phyloP scores from a whole-genome alignment of 2,888 invertebrate genomes.

The Campopleginae sp. region DNA sequence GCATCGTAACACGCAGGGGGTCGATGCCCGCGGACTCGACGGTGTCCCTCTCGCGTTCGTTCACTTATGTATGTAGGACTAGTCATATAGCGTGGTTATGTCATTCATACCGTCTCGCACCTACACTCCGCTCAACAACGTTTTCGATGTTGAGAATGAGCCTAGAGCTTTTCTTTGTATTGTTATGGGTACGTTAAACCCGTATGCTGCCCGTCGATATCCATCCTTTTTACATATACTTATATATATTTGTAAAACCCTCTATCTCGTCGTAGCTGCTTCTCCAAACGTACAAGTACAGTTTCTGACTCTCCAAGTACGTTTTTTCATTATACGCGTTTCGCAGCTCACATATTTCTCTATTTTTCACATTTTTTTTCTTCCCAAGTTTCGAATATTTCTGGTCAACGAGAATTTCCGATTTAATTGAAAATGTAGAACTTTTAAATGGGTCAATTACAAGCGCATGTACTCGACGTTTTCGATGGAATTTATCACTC shows the following conservation, averaged over 20 bases:
- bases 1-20: slow-evolving; percentile 72
- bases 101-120: slow-evolving; percentile 79
- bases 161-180: slow-evolving; percentile 29
- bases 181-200: slow-evolving; percentile 46
- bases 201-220: slow-evolving; percentile 18
- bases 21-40: slow-evolving; percentile 78
- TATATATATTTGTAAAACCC: not conserved
- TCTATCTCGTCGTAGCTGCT: not conserved
- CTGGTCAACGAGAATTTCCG: not conserved
- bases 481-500: not conserved
- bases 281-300: not conserved
- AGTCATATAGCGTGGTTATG: slow-evolving; percentile 78
- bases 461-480: not conserved
- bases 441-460: not conserved
- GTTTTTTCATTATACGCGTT: not conserved
- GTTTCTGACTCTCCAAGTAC: not conserved
- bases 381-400: not conserved
- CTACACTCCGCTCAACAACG: slow-evolving; percentile 32
- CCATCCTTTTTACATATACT: slow-evolving; percentile 23
- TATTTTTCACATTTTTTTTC: not conserved
- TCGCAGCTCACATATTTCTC: not conserved
- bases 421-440: not conserved
- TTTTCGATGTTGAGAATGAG: slow-evolving; percentile 10
- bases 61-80: slow-evolving; percentile 49
- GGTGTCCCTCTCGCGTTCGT: slow-evolving; percentile 50